These are phyloP conservation scores for Poeciliopsis paucimaculata DNA, from an alignment of 2,797 vertebrate genomes.

Conservation along the genomic window DNA sequence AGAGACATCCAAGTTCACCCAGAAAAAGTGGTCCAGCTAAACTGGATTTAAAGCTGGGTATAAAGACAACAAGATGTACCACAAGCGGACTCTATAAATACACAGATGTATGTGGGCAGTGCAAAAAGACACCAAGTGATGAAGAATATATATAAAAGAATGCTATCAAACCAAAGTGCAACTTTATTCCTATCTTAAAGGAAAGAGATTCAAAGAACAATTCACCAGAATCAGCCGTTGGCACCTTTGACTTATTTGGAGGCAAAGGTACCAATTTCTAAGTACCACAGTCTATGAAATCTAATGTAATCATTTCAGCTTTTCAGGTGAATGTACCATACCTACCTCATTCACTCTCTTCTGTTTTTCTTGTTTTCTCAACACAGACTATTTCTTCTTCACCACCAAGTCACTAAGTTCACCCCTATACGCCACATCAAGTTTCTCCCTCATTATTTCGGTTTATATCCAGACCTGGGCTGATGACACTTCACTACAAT, in stretches of 20 bases:
- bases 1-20: conserved; percentile 12
- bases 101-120: conserved; percentile 28
- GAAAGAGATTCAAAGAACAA: not conserved
- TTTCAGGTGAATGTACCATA: not conserved
- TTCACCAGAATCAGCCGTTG: not conserved
- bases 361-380: conserved; percentile 88
- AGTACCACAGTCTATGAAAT: not conserved
- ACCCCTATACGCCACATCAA: conserved; percentile 89
- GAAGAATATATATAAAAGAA: not conserved
- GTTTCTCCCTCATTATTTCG: conserved; percentile 88
- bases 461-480: conserved; percentile 91
- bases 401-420: conserved; percentile 84
- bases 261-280: not conserved
- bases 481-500: conserved; percentile 93
- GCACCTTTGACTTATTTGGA: not conserved
- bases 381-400: conserved; percentile 79
- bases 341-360: conserved; percentile 81
- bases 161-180: not conserved
- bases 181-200: not conserved
- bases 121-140: conserved; percentile 26
- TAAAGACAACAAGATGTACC: conserved; percentile 61
- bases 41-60: conserved; percentile 44
- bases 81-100: conserved; percentile 63
- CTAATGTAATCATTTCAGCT: not conserved
- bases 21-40: conserved; percentile 17